A percentile compares a stretch with the other conserved stretches of the same genome.
Evolutionary conservation across 2,888 invertebrate genomes (phyloP).

Genomic region (Celastrina argiolus): DNA sequence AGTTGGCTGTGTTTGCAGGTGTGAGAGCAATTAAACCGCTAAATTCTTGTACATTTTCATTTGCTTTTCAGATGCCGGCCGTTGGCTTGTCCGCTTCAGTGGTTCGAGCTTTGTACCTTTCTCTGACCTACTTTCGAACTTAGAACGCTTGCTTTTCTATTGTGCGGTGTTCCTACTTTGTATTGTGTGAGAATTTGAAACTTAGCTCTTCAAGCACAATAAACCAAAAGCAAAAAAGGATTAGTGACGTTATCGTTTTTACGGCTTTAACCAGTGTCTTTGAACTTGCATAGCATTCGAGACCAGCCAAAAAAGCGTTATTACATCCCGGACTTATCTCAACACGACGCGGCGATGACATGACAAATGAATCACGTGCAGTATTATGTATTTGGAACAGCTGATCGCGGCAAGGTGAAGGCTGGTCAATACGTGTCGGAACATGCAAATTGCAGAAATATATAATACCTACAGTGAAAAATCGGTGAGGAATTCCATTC

Average conservation of each 20-base stretch:
- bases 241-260: neutral
- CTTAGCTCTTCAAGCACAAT: neutral
- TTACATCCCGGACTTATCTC: constrained; percentile 49
- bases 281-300: constrained; percentile 44
- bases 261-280: constrained; percentile 1
- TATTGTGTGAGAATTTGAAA: neutral
- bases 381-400: constrained; percentile 57
- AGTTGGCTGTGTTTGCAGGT: constrained; percentile 45
- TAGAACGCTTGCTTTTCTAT: neutral
- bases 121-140: constrained; percentile 28
- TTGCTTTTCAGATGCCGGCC: constrained; percentile 20
- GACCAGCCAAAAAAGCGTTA: constrained; percentile 47
- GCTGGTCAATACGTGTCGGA: constrained; percentile 50
- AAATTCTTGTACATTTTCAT: constrained; percentile 21
- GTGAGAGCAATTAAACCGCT: constrained; percentile 31
- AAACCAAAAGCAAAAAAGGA: neutral
- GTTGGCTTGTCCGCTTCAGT: constrained; percentile 31
- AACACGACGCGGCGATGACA: constrained; percentile 50
- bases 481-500: constrained; percentile 40
- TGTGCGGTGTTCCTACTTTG: neutral
- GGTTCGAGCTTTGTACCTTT: constrained; percentile 31
- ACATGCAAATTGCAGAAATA: constrained; percentile 47
- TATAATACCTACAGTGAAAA: constrained; percentile 25
- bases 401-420: constrained; percentile 55
- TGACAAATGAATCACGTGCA: constrained; percentile 63